phyloP scores from a whole-genome alignment of 2,797 vertebrate species.

The Bucorvus abyssinicus region DNA sequence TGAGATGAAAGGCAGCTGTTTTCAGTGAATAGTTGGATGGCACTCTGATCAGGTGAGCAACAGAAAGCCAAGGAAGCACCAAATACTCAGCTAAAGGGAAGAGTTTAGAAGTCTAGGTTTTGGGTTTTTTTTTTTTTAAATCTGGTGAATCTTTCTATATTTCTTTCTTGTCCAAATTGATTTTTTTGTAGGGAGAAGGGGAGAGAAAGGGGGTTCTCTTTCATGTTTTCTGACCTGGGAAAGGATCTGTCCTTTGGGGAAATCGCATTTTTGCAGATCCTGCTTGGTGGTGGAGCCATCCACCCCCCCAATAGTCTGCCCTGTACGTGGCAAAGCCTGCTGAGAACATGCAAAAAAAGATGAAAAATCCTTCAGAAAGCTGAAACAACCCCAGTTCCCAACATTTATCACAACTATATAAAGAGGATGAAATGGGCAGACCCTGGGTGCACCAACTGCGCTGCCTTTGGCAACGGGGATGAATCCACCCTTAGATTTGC shows the following conservation, averaged over 20 bases:
- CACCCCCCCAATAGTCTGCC: neutral
- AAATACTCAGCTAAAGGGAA: neutral
- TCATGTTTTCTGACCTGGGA: neutral
- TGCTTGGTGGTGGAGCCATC: accelerated
- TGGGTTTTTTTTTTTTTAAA: neutral
- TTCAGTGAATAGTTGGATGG: neutral
- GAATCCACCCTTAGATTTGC: neutral
- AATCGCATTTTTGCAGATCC: neutral
- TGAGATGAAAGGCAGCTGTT: neutral
- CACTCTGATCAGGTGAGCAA: too few relatives aligned
- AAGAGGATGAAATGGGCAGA: neutral
- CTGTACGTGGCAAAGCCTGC: neutral
- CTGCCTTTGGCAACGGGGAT: neutral
- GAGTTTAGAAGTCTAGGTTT: neutral
- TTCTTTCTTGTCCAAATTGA: neutral
- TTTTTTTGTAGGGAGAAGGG: neutral
- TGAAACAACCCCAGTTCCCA: neutral
- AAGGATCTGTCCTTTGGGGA: neutral
- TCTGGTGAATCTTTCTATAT: neutral
- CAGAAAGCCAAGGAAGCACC: neutral
- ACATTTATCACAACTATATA: neutral
- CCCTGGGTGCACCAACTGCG: accelerated
- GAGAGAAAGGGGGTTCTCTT: neutral
- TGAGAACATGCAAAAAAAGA: neutral
- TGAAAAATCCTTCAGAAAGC: neutral